phyloP scores from a whole-genome alignment of 2,797 vertebrate species.

The Peromyscus aztecus region DNA sequence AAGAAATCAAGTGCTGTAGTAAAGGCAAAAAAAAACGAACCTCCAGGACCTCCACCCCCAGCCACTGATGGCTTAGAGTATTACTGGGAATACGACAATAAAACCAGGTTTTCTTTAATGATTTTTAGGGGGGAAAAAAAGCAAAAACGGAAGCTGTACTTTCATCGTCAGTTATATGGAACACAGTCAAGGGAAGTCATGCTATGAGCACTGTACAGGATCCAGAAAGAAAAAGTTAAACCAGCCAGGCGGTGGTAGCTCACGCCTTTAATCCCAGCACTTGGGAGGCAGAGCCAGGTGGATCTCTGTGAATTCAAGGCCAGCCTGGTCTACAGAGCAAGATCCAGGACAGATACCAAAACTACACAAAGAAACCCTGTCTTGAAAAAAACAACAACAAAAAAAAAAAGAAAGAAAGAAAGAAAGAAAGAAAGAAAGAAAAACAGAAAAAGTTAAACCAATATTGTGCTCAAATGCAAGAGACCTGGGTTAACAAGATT shows the following conservation, averaged over 20 bases:
- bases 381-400: too few relatives aligned
- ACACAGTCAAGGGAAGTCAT: background rate
- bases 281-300: too few relatives aligned
- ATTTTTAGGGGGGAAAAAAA: background rate
- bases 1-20: background rate
- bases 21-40: background rate
- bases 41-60: background rate
- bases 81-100: background rate
- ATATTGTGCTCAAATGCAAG: background rate
- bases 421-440: background rate
- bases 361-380: too few relatives aligned
- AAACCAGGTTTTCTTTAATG: background rate
- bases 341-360: too few relatives aligned
- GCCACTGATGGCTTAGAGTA: background rate
- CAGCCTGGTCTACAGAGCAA: too few relatives aligned
- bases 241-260: too few relatives aligned
- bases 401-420: background rate
- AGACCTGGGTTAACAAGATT: background rate
- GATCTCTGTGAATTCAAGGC: too few relatives aligned
- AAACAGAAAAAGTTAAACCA: background rate
- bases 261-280: too few relatives aligned
- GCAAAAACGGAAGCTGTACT: background rate
- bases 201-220: background rate
- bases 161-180: background rate
- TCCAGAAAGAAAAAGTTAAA: background rate